Conservation (phyloP, 1,140 invertebrate genomes). For the Penaeus indicus region DNA sequence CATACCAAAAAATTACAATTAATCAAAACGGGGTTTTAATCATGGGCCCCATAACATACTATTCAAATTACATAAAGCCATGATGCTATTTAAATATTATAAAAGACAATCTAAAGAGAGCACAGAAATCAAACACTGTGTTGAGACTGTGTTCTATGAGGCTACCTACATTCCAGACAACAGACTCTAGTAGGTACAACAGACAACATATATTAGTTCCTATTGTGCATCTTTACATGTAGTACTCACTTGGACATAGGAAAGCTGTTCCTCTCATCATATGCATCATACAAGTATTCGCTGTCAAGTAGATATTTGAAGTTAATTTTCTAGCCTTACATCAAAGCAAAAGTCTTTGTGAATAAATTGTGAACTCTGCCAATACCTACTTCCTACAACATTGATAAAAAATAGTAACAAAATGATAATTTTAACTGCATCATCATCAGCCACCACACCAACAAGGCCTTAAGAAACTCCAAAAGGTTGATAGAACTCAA, state of each 20-base stretch:
- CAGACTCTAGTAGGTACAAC: conserved; percentile 42
- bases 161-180: conserved; percentile 34
- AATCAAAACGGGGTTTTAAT: no score
- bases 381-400: no score
- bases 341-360: no score
- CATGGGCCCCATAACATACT: no score
- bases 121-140: conserved; percentile 24
- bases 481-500: no score
- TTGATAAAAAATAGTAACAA: no score
- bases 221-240: conserved; percentile 36
- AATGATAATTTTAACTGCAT: no score
- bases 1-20: no score
- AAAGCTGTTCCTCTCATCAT: conserved; percentile 90
- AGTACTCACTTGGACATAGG: conserved; percentile 89
- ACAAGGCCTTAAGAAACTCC: no score
- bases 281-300: conserved; percentile 59
- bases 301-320: conserved; percentile 59
- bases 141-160: conserved; percentile 47
- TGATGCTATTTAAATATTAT: background rate
- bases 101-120: no score
- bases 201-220: conserved; percentile 54
- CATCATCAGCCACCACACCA: no score
- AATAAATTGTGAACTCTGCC: no score
- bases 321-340: conserved; percentile 49
- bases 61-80: background rate